These are phyloP conservation scores for Hemicordylus capensis DNA, from an alignment of 2,113 vertebrate genomes.

Conservation along the genomic window DNA sequence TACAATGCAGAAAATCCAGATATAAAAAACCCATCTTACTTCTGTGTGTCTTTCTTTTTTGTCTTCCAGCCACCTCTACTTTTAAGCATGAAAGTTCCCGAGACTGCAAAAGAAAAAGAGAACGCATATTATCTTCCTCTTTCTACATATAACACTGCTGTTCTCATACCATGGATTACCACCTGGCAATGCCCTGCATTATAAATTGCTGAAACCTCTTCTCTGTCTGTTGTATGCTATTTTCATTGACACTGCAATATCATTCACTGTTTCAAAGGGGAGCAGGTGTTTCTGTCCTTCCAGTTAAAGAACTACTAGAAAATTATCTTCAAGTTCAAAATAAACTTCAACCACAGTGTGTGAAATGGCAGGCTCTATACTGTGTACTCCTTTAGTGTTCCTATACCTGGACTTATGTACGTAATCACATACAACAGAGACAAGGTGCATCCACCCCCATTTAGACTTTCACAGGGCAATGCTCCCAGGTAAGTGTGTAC, in stretches of 20 bases:
- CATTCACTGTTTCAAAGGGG: background rate
- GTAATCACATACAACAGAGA: too few relatives aligned
- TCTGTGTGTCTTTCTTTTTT: constrained; percentile 15
- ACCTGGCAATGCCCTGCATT: background rate
- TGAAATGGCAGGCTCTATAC: background rate
- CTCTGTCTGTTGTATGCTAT: background rate
- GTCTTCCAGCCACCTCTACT: constrained; percentile 52
- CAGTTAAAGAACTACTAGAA: background rate
- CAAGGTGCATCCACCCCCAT: too few relatives aligned
- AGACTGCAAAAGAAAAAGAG: constrained; percentile 61
- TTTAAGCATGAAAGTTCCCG: constrained; percentile 66
- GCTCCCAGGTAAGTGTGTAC: too few relatives aligned
- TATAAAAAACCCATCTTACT: constrained; percentile 47
- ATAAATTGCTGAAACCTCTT: background rate
- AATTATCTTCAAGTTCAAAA: background rate
- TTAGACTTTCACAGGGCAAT: too few relatives aligned
- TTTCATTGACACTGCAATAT: background rate
- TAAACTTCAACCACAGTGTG: background rate
- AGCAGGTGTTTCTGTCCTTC: background rate
- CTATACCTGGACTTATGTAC: too few relatives aligned
- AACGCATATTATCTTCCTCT: background rate
- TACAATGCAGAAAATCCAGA: background rate
- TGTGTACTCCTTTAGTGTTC: background rate
- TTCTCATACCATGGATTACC: background rate
- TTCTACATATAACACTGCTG: background rate